These are phyloP conservation scores for Glaucidium brasilianum DNA, from an alignment of 2,113 vertebrate genomes.

Conservation along the genomic window DNA sequence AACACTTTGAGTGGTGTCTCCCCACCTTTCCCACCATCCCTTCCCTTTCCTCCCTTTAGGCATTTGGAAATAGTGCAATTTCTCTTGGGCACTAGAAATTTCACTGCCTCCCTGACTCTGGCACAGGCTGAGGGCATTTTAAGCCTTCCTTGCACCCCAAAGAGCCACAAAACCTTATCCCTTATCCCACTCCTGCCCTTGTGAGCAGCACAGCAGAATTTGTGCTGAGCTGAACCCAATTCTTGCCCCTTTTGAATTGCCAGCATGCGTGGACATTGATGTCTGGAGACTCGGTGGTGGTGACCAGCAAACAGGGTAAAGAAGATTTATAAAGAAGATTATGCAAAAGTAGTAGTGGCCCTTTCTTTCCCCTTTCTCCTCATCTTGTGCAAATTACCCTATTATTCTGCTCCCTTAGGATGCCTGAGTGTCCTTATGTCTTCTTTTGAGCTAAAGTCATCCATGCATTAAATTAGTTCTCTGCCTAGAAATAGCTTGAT, in stretches of 20 bases:
- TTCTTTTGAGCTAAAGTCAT: constrained; percentile 84
- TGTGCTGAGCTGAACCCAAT: fast-evolving
- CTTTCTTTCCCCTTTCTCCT: constrained; percentile 55
- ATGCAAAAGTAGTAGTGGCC: constrained; percentile 61
- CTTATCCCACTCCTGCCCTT: neutral
- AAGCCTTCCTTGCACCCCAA: neutral
- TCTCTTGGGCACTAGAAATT: neutral
- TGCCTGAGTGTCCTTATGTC: constrained; percentile 76
- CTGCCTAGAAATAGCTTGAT: constrained; percentile 79
- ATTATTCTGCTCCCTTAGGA: constrained; percentile 79
- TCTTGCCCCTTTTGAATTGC: neutral
- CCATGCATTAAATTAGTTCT: constrained; percentile 88
- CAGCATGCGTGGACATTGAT: fast-evolving
- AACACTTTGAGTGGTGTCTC: neutral
- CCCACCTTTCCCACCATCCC: neutral
- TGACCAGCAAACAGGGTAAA: constrained; percentile 18
- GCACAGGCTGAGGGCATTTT: neutral
- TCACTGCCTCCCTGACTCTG: neutral
- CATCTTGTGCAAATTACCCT: constrained; percentile 77
- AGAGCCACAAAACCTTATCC: neutral
- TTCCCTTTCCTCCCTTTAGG: neutral
- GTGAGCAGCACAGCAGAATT: neutral
- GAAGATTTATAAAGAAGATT: constrained; percentile 63
- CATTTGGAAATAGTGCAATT: neutral
- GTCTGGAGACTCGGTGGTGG: neutral